A percentile compares a stretch with the other conserved stretches of the same genome.
Conservation (phyloP, 2,888 invertebrate species). For the Meta bourneti region DNA sequence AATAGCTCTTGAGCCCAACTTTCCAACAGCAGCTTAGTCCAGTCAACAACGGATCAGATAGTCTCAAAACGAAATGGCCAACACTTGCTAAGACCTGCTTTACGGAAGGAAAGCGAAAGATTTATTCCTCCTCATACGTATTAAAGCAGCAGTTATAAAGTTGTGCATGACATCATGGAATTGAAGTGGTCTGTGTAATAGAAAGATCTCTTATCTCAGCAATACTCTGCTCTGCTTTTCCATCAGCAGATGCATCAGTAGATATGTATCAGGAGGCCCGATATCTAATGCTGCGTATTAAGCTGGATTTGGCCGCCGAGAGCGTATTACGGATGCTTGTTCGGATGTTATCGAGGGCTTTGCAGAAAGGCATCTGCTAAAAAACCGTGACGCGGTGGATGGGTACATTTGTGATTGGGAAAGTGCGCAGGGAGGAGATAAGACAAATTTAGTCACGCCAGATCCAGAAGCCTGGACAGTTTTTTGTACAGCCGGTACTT, state of each 20-base stretch:
- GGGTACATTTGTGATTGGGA: slow-evolving; percentile 23
- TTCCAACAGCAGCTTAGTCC: not conserved
- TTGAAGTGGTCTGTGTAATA: slow-evolving; percentile 37
- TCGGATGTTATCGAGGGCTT: slow-evolving; percentile 48
- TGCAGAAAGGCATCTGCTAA: slow-evolving; percentile 49
- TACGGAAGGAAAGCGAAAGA: not conserved
- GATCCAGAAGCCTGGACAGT: not conserved
- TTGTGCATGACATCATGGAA: slow-evolving; percentile 40
- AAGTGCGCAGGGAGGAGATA: slow-evolving; percentile 32
- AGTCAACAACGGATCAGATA: not conserved
- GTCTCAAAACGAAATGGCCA: not conserved
- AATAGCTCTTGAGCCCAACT: not conserved
- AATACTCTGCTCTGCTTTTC: slow-evolving; percentile 10
- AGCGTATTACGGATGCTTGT: slow-evolving; percentile 37
- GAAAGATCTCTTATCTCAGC: slow-evolving; percentile 47
- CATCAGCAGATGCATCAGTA: slow-evolving; percentile 33
- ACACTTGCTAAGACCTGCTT: not conserved
- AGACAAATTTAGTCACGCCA: slow-evolving; percentile 46
- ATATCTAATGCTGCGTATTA: slow-evolving; percentile 38
- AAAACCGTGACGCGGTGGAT: slow-evolving; percentile 38
- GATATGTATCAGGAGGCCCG: slow-evolving; percentile 28
- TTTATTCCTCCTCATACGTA: not conserved
- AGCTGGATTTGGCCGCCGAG: slow-evolving; percentile 12
- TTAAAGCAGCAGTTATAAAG: not conserved
- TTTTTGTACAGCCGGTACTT: no score